phyloP scores from a whole-genome alignment of 2,888 invertebrate genomes.

The Lycia hirtaria region DNA sequence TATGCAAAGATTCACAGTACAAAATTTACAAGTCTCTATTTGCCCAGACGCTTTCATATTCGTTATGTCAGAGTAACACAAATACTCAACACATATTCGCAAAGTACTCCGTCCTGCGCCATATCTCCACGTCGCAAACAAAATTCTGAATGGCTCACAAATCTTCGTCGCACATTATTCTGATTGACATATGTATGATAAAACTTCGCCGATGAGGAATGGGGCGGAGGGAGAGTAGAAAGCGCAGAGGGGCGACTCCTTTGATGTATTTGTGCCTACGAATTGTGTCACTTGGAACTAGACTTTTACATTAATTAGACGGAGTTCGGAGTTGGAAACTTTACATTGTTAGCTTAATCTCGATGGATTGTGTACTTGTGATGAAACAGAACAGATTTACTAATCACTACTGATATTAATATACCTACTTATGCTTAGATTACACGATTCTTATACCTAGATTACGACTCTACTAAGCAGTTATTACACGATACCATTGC shows the following conservation, averaged over 20 bases:
- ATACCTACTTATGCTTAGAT: background rate
- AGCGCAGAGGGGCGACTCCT: slow-evolving; percentile 1
- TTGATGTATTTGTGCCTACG: slow-evolving; percentile 8
- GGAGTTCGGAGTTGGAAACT: slow-evolving; percentile 17
- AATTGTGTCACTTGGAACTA: slow-evolving; percentile 19
- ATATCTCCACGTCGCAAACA: slow-evolving; percentile 29
- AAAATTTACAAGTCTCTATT: slow-evolving; percentile 7
- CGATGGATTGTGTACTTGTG: slow-evolving; percentile 21
- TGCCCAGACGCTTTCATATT: background rate
- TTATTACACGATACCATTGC: too few relatives aligned
- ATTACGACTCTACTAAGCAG: too few relatives aligned
- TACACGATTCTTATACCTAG: too few relatives aligned
- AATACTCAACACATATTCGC: slow-evolving; percentile 19
- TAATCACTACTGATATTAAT: background rate
- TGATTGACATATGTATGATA: slow-evolving; percentile 55
- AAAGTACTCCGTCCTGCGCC: slow-evolving; percentile 5
- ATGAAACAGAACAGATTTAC: background rate
- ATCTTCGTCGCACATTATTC: slow-evolving; percentile 47
- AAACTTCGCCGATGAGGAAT: slow-evolving; percentile 43
- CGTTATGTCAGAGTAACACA: slow-evolving; percentile 7
- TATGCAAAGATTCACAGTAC: background rate
- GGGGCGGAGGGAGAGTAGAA: slow-evolving; percentile 5
- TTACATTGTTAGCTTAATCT: slow-evolving; percentile 17
- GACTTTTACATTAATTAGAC: slow-evolving; percentile 24
- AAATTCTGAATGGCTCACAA: slow-evolving; percentile 38